These are phyloP conservation scores for Hestina assimilis DNA, from an alignment of 1,140 invertebrate genomes.

Conservation along the genomic window DNA sequence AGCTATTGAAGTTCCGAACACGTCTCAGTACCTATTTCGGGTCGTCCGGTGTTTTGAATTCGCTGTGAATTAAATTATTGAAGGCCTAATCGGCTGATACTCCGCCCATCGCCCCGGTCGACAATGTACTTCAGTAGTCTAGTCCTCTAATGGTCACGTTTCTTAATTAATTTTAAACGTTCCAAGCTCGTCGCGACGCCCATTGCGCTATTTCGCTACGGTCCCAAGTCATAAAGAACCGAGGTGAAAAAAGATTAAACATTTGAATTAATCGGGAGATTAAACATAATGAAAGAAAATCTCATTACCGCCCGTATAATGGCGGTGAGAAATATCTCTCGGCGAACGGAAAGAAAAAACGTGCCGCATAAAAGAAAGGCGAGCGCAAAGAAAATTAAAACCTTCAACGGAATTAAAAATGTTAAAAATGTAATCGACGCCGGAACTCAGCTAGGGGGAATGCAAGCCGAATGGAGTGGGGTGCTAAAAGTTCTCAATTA, in stretches of 20 bases:
- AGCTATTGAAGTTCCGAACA: constrained; percentile 72
- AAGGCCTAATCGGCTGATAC: constrained; percentile 63
- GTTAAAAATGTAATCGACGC: constrained; percentile 77
- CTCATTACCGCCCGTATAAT: constrained; percentile 75
- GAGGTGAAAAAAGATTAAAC: constrained; percentile 72
- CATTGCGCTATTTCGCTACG: constrained; percentile 53
- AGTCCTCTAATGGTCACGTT: constrained; percentile 49
- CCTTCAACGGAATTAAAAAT: constrained; percentile 75
- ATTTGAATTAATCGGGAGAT: constrained; percentile 78
- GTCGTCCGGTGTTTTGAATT: constrained; percentile 66
- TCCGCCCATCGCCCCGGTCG: constrained; percentile 33
- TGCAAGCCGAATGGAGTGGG: constrained; percentile 24
- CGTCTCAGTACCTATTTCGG: constrained; percentile 67
- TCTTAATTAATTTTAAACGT: constrained; percentile 69
- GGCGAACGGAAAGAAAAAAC: constrained; percentile 60
- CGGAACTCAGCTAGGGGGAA: constrained; percentile 34
- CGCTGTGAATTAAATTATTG: constrained; percentile 76
- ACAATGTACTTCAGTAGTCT: constrained; percentile 20
- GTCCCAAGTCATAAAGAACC: constrained; percentile 57
- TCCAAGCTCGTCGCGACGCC: constrained; percentile 42
- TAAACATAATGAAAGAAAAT: constrained; percentile 79
- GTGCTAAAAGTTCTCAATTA: constrained; percentile 71
- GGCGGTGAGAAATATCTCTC: constrained; percentile 73
- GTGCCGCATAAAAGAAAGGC: constrained; percentile 64
- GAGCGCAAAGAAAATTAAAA: constrained; percentile 74